Conservation (phyloP, 2,113 vertebrate species). For the Gambusia holbrooki region DNA sequence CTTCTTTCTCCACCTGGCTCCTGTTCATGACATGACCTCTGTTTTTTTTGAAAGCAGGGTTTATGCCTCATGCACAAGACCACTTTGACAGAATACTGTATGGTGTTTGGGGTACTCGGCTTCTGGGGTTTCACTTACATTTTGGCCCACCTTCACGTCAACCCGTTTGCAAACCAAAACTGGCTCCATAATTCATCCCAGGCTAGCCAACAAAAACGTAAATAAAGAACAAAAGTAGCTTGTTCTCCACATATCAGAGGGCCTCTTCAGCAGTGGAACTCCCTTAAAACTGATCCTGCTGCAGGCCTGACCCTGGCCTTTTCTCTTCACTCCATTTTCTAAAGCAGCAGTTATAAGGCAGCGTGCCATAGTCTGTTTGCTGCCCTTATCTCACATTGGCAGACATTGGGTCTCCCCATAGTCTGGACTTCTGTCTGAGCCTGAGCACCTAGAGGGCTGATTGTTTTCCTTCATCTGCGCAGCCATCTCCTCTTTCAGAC, state of each 20-base stretch:
- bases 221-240: constrained; percentile 75
- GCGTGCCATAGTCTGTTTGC: constrained; percentile 41
- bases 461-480: constrained; percentile 47
- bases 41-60: constrained; percentile 46
- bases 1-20: constrained; percentile 28
- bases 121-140: constrained; percentile 69
- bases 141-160: constrained; percentile 71
- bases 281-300: constrained; percentile 66
- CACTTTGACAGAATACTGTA: constrained; percentile 45
- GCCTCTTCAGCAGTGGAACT: constrained; percentile 58
- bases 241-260: constrained; percentile 69
- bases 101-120: constrained; percentile 52
- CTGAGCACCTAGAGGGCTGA: constrained; percentile 47
- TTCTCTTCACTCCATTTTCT: constrained; percentile 56
- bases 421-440: constrained; percentile 60
- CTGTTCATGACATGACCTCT: constrained; percentile 30
- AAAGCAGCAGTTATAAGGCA: constrained; percentile 55
- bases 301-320: constrained; percentile 49
- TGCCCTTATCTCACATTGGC: constrained; percentile 70
- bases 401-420: constrained; percentile 67
- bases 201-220: constrained; percentile 73
- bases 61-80: constrained; percentile 58
- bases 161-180: constrained; percentile 68
- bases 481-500: constrained; percentile 55
- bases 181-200: constrained; percentile 69